These are phyloP conservation scores for Rhipidura dahli DNA, from an alignment of 2,113 vertebrate genomes.

Conservation along the genomic window DNA sequence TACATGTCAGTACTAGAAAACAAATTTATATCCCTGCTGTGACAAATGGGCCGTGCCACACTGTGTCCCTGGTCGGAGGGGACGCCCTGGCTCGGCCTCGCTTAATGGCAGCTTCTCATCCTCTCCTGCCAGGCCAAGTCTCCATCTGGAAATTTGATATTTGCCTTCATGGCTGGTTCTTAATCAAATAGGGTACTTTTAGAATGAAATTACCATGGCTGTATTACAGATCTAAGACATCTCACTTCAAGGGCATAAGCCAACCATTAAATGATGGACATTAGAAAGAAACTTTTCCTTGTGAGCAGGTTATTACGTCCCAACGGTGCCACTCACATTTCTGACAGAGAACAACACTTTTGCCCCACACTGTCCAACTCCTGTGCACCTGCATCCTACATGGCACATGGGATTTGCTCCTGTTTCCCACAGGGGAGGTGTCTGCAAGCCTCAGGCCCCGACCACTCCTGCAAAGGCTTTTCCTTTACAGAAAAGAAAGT, in stretches of 20 bases:
- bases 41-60: background rate
- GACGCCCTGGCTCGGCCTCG: rapidly evolving
- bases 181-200: slow-evolving; percentile 51
- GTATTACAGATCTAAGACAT: background rate
- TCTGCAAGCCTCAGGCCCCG: rapidly evolving
- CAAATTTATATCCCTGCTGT: slow-evolving; percentile 18
- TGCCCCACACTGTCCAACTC: background rate
- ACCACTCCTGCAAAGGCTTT: background rate
- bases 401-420: rapidly evolving
- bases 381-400: background rate
- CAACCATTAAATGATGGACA: slow-evolving; percentile 19
- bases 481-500: background rate
- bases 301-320: background rate
- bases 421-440: background rate
- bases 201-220: background rate
- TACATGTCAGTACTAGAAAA: slow-evolving; percentile 29
- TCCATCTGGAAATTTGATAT: slow-evolving; percentile 41
- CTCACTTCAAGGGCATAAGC: slow-evolving; percentile 46
- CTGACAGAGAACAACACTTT: background rate
- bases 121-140: background rate
- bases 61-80: background rate
- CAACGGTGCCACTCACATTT: rapidly evolving
- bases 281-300: slow-evolving; percentile 21
- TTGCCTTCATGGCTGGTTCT: slow-evolving; percentile 36
- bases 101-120: slow-evolving; percentile 4